These are phyloP conservation scores for Tenthredo livida DNA, from an alignment of 2,888 invertebrate species.

Conservation along the genomic window DNA sequence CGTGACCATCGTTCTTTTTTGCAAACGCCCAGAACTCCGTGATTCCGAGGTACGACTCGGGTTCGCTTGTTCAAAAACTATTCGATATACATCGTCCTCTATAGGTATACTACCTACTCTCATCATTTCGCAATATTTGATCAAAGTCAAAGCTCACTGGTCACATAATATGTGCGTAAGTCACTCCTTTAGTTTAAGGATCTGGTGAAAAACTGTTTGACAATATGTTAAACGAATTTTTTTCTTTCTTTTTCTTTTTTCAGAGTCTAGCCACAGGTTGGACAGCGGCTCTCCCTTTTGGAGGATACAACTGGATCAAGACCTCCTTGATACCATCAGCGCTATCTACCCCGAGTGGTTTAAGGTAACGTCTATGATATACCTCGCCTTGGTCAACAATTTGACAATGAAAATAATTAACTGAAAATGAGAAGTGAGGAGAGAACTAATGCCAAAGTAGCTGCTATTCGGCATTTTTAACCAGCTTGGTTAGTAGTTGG, in stretches of 20 bases:
- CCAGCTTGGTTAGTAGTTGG: conserved; percentile 6
- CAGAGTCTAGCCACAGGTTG: conserved; percentile 88
- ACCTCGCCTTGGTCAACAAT: background rate
- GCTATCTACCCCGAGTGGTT: conserved; percentile 97
- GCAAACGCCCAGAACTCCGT: background rate
- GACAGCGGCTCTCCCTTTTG: conserved; percentile 89
- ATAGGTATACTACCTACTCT: background rate
- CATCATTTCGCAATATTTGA: background rate
- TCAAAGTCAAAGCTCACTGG: background rate
- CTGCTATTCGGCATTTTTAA: background rate
- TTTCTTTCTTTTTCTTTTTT: conserved; percentile 69
- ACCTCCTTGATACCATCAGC: conserved; percentile 94
- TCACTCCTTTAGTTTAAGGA: background rate
- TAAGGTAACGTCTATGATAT: conserved; percentile 79
- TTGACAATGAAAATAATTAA: background rate
- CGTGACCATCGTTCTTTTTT: conserved; percentile 46
- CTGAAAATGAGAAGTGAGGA: background rate
- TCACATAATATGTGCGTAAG: background rate
- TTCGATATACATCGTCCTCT: background rate
- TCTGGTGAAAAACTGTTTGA: background rate
- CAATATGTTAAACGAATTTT: conserved; percentile 29
- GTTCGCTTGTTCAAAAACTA: conserved; percentile 15
- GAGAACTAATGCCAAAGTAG: background rate
- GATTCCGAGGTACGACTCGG: conserved; percentile 35
- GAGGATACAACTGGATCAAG: conserved; percentile 95